These are phyloP conservation scores for Batillaria attramentaria DNA, from an alignment of 1,140 invertebrate species.

Conservation along the genomic window DNA sequence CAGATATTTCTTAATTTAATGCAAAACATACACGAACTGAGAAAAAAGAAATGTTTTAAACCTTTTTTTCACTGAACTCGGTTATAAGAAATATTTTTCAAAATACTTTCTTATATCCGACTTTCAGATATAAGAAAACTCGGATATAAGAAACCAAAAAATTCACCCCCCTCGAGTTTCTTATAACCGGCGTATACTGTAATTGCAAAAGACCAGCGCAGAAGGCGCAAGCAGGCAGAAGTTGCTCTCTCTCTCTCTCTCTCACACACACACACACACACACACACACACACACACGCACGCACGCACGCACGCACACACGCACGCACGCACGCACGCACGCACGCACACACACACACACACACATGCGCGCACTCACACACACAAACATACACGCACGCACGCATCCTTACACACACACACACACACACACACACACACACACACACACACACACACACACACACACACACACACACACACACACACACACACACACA, in stretches of 20 bases:
- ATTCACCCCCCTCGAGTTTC: too few species aligned
- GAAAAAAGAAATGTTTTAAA: too few species aligned
- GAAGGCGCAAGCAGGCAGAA: too few species aligned
- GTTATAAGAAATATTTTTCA: too few species aligned
- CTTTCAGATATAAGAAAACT: too few species aligned
- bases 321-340: background rate
- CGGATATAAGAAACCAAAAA: too few species aligned
- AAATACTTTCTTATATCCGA: too few species aligned
- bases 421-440: background rate
- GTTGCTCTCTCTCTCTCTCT: background rate
- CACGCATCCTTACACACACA: background rate
- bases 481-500: background rate
- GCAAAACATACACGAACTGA: too few species aligned
- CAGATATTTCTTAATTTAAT: too few species aligned
- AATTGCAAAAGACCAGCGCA: too few species aligned
- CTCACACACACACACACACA: conserved; percentile 2
- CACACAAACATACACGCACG: background rate
- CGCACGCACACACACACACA: background rate
- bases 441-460: background rate
- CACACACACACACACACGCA: background rate
- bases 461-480: background rate
- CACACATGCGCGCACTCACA: background rate
- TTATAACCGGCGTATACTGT: too few species aligned
- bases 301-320: background rate
- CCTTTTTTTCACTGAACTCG: too few species aligned